Evolutionary conservation across 2,113 vertebrate genomes (phyloP).

Genomic region (Ctenomys sociabilis): DNA sequence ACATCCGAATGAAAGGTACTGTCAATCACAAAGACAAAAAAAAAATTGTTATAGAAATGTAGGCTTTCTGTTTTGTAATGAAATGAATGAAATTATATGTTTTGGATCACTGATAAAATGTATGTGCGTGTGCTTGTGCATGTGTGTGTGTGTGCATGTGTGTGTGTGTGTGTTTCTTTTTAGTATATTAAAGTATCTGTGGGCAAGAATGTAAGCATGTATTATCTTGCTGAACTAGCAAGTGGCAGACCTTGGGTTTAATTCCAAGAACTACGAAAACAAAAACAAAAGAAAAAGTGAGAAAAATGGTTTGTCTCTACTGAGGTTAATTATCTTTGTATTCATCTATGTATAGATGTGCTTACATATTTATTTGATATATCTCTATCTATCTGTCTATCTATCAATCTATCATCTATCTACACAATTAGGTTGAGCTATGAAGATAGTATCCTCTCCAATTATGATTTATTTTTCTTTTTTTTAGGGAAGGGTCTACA

Average conservation of each 20-base stretch:
- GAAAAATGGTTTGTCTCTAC: neutral
- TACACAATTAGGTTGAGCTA: neutral
- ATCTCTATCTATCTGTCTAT: neutral
- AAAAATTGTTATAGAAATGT: neutral
- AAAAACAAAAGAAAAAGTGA: neutral
- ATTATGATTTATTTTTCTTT: no score
- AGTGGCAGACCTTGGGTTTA: neutral
- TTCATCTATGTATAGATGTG: neutral
- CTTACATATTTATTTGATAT: neutral
- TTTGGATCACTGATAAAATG: neutral
- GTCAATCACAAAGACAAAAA: neutral
- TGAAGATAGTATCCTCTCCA: neutral
- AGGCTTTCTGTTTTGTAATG: neutral
- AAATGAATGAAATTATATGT: neutral
- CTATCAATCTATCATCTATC: neutral
- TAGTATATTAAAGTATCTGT: neutral
- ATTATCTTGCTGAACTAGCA: neutral
- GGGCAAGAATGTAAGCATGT: neutral
- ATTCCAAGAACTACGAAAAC: neutral
- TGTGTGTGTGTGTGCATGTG: no score
- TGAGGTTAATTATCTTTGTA: neutral
- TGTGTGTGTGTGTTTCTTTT: neutral
- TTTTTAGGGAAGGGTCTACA: no score
- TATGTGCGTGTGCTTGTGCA: no score
- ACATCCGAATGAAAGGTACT: neutral